A percentile compares a stretch with the other conserved stretches of the same genome.
Conservation (phyloP, 2,113 vertebrate genomes). For the Laterallus jamaicensis region DNA sequence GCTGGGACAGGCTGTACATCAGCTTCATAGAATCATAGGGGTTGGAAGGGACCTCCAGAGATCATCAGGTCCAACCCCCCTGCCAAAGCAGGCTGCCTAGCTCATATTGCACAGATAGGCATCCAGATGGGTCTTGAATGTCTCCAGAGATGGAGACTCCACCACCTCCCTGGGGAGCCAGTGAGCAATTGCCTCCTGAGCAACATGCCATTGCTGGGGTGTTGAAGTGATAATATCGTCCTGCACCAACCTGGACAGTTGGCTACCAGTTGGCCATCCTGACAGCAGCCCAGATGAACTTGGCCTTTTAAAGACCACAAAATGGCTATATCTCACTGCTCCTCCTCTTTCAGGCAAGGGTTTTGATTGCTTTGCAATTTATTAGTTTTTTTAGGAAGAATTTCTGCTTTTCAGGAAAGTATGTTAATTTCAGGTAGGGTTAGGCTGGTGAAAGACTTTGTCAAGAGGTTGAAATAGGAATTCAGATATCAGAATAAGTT, state of each 20-base stretch:
- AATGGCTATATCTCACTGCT: neutral
- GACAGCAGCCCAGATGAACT: neutral
- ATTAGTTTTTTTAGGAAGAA: neutral
- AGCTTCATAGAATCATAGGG: neutral
- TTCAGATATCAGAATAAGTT: neutral
- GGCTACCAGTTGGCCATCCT: too few species aligned
- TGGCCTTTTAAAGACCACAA: neutral
- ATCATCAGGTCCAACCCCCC: too few species aligned
- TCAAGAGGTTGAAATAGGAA: neutral
- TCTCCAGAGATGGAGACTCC: too few species aligned
- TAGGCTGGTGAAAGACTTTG: neutral
- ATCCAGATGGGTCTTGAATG: too few species aligned
- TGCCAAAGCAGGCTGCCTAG: too few species aligned
- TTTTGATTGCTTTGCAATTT: neutral
- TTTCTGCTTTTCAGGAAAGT: neutral
- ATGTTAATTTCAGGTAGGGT: neutral
- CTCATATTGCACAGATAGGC: too few species aligned
- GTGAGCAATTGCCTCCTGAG: neutral
- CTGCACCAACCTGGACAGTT: neutral
- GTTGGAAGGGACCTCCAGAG: too few species aligned
- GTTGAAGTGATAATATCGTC: accelerated
- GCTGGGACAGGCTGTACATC: neutral
- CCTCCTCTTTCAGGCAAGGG: accelerated
- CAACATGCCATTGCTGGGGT: neutral
- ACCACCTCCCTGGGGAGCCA: too few species aligned